phyloP scores from a whole-genome alignment of 2,113 vertebrate species.

The Ia io region DNA sequence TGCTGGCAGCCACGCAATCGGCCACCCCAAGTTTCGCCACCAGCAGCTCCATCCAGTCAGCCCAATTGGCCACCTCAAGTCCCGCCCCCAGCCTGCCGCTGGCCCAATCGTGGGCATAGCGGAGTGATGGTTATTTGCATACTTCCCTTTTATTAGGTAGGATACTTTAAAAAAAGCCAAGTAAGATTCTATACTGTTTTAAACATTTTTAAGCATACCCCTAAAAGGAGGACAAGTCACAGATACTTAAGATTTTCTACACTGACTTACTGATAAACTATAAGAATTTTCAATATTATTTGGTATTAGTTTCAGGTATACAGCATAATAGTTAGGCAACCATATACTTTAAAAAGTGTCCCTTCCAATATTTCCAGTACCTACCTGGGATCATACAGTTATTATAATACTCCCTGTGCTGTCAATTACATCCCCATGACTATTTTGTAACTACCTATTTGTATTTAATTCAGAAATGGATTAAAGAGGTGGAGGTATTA shows the following conservation, averaged over 20 bases:
- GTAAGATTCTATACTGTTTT: conserved; percentile 71
- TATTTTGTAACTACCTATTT: too few species aligned
- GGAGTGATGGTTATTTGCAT: too few species aligned
- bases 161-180: conserved; percentile 54
- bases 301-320: background rate
- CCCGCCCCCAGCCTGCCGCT: too few species aligned
- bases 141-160: too few species aligned
- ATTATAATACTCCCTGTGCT: background rate
- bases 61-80: too few species aligned
- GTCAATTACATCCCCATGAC: background rate
- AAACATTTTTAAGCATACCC: conserved; percentile 59
- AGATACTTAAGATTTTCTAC: conserved; percentile 71
- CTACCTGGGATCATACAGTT: background rate
- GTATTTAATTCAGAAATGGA: background rate
- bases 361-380: too few species aligned
- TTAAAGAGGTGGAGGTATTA: background rate
- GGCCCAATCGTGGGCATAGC: too few species aligned
- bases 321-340: background rate
- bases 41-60: too few species aligned
- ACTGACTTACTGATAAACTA: conserved; percentile 60
- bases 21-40: too few species aligned
- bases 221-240: conserved; percentile 74
- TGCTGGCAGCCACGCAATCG: too few species aligned
- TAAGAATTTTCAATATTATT: conserved; percentile 59
- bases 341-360: background rate